Evolutionary conservation across 2,888 invertebrate genomes (phyloP), one percentile per base, ranked within the genome.

Genomic region (Ochropleura plecta): DNA sequence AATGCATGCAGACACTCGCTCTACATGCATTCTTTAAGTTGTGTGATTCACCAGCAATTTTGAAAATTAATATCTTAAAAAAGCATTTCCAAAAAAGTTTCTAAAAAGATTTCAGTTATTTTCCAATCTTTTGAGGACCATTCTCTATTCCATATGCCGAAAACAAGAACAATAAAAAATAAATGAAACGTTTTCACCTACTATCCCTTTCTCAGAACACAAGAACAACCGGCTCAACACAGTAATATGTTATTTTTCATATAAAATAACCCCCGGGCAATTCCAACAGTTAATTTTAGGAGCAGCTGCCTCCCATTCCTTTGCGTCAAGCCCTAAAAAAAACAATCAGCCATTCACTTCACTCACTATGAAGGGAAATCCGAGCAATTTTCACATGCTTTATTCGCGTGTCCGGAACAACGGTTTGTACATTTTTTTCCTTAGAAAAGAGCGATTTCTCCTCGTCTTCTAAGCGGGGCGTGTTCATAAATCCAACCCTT

Each of bases 401-500:
- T 88, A 89, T 86, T 69, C 78, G 67, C 70, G 64, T 83, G 87
- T 84, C 83, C 74, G 75, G n/a, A 68, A 77, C 79, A 73, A 81
- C 69, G 70, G 78, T 81, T 82, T 79, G 64, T 83, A 80, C 79
- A 86, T 88, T 88, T 89, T 85, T 88, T 85, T 77, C 83, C 81
- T 78, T 68, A 81, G 81, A 81, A 86, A 77, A 85, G 85, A 76
- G 86, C 88, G 83, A 93, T 94, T 91, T 90, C 90, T 93, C 85
- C 87, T 88, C 90, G 93, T 91, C 92, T 84, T 77, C 85, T 82
- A 79, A 81, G 82, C 85, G 89, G 86, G 88, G 90, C 88, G 87
- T 91, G 90, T 90, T 90, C 92, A 92, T 92, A 92, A 91, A 92
- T 92, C 91, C 89, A 92, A 91, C 92, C 93, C 92, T 94, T 94